Base-by-base conservation (phyloP, 2,113 vertebrate species). In the Microtus ochrogaster region DNA sequence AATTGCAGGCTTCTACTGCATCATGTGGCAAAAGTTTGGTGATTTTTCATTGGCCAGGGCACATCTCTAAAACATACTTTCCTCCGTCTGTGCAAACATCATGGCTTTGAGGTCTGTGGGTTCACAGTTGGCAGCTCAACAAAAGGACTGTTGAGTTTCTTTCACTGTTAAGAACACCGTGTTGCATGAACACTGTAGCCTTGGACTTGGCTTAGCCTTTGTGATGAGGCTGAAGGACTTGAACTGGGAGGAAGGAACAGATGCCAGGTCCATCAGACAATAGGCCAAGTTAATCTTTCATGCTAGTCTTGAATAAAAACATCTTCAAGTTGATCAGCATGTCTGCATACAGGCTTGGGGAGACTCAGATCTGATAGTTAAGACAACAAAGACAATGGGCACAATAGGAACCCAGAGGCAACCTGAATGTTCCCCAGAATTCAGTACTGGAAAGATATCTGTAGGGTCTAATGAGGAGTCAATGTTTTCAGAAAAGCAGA, bases 101-200 rank as follows among this genome's bases (percentile, higher is more conserved):
- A 14, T 44, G 81, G n/a, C 22, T 39, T 28, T 9, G n/a, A 58
- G 79, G 36, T 82, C 17, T 82, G 33, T 36, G 11, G 79, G 52
- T 22, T 3, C 11, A 3, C 17, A 52, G 82, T 26, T 21, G 28
- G 82, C 30, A 41, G 19, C 26, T 73, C 10, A 47, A 19, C 26
- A 61, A 22, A 22, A 36, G 78, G 52, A 58, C 52, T 44, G 26
- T 39, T 84, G 16, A 52, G 47, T 13, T n/a, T 81, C 49, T 58
- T 52, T 13, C 55, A 52, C 19, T 79, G n/a, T 65, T 66, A 0
- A 30, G 10, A 9, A 65, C 8, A 44, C 8, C 16, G 12, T 66
- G 24, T 33, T 0, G 16, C 41, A 85, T 21, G 16, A 44, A 39
- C 8, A 21, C 14, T 1, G 0, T 85, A 28, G 8, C 17, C 11